phyloP scores from a whole-genome alignment of 2,113 vertebrate genomes.

The Argyrosomus japonicus region DNA sequence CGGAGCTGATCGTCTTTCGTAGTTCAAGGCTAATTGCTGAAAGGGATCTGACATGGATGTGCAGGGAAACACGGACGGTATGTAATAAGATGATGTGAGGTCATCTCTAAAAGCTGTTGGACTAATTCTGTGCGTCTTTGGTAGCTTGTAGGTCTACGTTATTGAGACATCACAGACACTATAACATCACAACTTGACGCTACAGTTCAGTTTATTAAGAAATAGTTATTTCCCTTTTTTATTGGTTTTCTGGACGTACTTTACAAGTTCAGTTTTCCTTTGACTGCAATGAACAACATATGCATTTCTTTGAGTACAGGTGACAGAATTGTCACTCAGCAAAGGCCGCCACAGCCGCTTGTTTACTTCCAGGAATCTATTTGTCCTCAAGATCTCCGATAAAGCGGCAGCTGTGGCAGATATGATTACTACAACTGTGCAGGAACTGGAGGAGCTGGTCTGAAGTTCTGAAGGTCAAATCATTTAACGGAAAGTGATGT shows the following conservation, averaged over 20 bases:
- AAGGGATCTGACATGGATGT: constrained; percentile 79
- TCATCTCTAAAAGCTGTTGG: constrained; percentile 74
- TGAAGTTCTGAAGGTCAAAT: constrained; percentile 60
- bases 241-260: background rate
- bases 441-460: constrained; percentile 80
- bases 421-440: constrained; percentile 89
- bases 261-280: background rate
- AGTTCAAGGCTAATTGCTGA: constrained; percentile 87
- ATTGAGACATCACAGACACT: constrained; percentile 39
- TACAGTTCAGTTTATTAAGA: background rate
- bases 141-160: constrained; percentile 29
- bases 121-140: constrained; percentile 66
- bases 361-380: constrained; percentile 70
- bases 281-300: background rate
- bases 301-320: constrained; percentile 9
- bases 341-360: constrained; percentile 40
- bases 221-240: background rate
- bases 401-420: constrained; percentile 88
- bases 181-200: background rate
- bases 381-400: constrained; percentile 73
- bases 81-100: constrained; percentile 76
- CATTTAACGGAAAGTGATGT: background rate
- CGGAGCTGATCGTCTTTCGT: constrained; percentile 85
- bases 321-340: constrained; percentile 63
- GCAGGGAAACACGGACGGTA: constrained; percentile 64